Percentiles rank a stretch among this genome's conserved stretches.
These are phyloP conservation scores for Rana temporaria DNA, from an alignment of 2,113 vertebrate genomes.

Conservation along the genomic window DNA sequence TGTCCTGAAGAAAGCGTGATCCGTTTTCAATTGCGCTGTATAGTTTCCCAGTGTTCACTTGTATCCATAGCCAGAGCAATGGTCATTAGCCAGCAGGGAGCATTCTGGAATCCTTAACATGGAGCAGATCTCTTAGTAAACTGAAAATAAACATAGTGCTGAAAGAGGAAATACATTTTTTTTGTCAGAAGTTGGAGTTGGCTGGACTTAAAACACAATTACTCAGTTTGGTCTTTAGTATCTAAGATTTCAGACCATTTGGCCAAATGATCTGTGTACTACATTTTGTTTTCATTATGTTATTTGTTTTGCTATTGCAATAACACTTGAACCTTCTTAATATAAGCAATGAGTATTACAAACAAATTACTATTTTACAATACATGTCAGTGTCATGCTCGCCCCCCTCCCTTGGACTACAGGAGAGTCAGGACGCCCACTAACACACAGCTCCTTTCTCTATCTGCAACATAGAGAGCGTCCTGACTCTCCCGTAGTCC, in stretches of 20 bases:
- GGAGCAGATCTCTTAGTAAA: not conserved
- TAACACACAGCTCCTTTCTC: no score
- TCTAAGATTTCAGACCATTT: constrained; percentile 2
- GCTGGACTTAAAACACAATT: not conserved
- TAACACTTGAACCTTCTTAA: not conserved
- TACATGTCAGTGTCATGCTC: no score
- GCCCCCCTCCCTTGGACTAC: no score
- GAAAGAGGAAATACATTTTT: not conserved
- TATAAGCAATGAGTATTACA: not conserved
- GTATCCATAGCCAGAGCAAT: not conserved
- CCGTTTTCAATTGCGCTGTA: not conserved
- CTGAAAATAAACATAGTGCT: not conserved
- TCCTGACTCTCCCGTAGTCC: no score
- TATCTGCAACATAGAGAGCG: no score
- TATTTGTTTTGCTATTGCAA: constrained; percentile 1
- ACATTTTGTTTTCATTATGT: not conserved
- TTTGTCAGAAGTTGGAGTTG: not conserved
- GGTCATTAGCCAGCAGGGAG: not conserved
- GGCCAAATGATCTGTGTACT: not conserved
- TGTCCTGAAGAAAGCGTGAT: not conserved
- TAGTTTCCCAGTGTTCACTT: not conserved
- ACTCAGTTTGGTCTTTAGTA: not conserved
- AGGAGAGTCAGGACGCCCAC: no score
- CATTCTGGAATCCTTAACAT: not conserved
- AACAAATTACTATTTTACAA: constrained; percentile 11